Evolutionary conservation across 2,113 vertebrate species (phyloP).

Genomic region (Calyptommatus sinebrachiatus): DNA sequence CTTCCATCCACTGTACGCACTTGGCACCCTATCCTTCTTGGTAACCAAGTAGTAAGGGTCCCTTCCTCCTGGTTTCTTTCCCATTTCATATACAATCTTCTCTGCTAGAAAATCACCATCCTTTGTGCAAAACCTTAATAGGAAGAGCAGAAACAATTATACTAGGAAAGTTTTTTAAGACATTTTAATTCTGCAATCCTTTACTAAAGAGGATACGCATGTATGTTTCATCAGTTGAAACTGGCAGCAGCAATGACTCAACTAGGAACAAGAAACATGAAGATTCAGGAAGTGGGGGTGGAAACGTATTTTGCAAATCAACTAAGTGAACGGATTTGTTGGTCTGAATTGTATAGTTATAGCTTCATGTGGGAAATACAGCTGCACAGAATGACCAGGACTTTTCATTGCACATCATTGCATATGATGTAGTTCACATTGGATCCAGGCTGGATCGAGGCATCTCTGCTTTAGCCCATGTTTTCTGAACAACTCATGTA

Average conservation of each 20-base stretch:
- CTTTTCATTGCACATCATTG: too few relatives aligned
- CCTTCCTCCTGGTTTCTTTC: background rate
- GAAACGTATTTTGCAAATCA: background rate
- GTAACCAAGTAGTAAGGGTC: conserved; percentile 2
- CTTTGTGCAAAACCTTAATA: background rate
- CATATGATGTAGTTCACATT: too few relatives aligned
- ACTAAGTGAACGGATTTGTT: background rate
- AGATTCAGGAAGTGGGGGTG: background rate
- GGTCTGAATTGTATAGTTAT: background rate
- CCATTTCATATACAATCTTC: background rate
- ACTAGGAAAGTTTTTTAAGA: background rate
- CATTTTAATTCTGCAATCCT: background rate
- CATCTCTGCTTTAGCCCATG: too few relatives aligned
- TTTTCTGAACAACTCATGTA: too few relatives aligned
- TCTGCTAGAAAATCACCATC: background rate
- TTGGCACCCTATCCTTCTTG: conserved; percentile 6
- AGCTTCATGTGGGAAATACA: background rate
- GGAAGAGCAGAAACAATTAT: too few relatives aligned
- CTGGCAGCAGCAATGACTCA: background rate
- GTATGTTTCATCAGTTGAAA: background rate
- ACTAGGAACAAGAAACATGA: background rate
- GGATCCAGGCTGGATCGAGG: too few relatives aligned
- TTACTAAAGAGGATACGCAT: background rate
- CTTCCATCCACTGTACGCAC: conserved; percentile 7
- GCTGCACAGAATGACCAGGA: too few relatives aligned